A percentile compares a stretch with the other conserved stretches of the same genome.
These are phyloP conservation scores for Trichoplusia ni DNA, from an alignment of 1,140 invertebrate genomes.

Conservation along the genomic window DNA sequence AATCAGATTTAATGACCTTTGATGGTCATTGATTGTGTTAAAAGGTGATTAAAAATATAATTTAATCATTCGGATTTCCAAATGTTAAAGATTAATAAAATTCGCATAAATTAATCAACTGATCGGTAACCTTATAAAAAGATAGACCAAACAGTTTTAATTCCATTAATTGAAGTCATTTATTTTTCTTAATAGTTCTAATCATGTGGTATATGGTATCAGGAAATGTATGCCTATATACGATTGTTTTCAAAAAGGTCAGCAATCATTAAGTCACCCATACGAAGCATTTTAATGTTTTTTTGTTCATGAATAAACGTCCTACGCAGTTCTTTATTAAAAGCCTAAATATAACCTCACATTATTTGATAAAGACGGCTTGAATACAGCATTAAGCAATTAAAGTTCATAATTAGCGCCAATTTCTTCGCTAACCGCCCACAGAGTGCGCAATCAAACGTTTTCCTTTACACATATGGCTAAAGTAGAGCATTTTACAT, in stretches of 20 bases:
- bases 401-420: background rate
- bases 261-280: background rate
- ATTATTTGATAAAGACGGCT: background rate
- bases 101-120: too few species aligned
- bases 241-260: conserved; percentile 10
- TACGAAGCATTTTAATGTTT: background rate
- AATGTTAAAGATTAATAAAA: too few species aligned
- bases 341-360: background rate
- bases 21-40: too few species aligned
- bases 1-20: too few species aligned
- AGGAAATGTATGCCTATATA: background rate
- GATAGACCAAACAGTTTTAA: too few species aligned
- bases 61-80: too few species aligned
- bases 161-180: background rate
- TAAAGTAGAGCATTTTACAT: too few species aligned
- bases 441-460: background rate
- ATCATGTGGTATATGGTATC: background rate
- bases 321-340: conserved; percentile 1
- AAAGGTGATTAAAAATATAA: too few species aligned
- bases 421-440: background rate
- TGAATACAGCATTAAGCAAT: background rate
- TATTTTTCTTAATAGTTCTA: background rate
- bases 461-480: background rate
- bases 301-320: background rate
- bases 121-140: too few species aligned